Base-by-base conservation (phyloP, 2,888 invertebrate genomes). In the Apeira syringaria region DNA sequence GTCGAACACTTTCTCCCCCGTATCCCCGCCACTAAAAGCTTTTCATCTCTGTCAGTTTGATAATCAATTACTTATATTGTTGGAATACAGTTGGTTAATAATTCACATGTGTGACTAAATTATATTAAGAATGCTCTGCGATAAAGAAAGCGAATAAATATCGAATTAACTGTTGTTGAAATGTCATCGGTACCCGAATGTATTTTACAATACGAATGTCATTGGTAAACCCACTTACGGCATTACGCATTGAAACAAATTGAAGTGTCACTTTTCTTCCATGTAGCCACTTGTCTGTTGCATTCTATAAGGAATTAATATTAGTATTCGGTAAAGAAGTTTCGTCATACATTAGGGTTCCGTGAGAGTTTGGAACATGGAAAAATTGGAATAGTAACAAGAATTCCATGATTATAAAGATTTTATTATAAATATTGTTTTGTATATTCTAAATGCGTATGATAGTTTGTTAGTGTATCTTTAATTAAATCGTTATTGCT, bases 141-240 rank as follows among this genome's bases (percentile, higher is more conserved):
- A 68, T 56, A 54, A 66, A 53, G 56, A 58, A 51, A 55, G 50
- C 35, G 50, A 59, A 65, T 62, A 67, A 74, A 73, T 74, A 78
- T 77, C 68, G 72, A 74, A 77, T 75, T 70, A 76, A 71, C 66
- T 55, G 74, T 72, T 80, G 80, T 74, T 75, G 77, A 74, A 71
- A 74, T 66, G 53, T 69, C 74, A 83, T 81, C 75, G 73, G 76
- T 81, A 76, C 76, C 69, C 47, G 47, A 53, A 57, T 63, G 62
- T 62, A 61, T 62, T n/a, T 54, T 50, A 65, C 17, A 77, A 77
- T 77, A 76, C 61, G 68, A 63, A 61, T 31, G 62, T 60, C 68
- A 73, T 74, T 66, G 61, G 68, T 75, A 72, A n/a, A 73, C 80
- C 73, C 61, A 76, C 74, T 74, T 71, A 27, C 25, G 29, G 37